These are phyloP conservation scores for Crocidura indochinensis DNA, from an alignment of 2,797 vertebrate genomes.

Conservation along the genomic window DNA sequence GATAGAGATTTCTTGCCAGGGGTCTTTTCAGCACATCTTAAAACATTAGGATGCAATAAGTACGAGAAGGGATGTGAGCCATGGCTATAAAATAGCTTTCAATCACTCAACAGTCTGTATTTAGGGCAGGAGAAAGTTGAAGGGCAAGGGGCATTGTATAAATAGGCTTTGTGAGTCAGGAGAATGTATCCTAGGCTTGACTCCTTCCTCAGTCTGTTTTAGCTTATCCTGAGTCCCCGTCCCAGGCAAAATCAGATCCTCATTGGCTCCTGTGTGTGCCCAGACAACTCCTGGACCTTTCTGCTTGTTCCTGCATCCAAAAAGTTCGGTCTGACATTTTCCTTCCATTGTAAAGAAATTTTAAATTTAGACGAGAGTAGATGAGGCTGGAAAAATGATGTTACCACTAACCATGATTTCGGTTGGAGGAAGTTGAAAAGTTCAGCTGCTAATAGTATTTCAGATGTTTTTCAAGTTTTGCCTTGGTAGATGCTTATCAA, in stretches of 20 bases:
- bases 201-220: background rate
- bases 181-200: background rate
- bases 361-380: too few relatives aligned
- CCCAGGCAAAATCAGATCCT: background rate
- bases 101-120: conserved; percentile 37
- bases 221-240: background rate
- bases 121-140: conserved; percentile 26
- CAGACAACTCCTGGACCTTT: too few relatives aligned
- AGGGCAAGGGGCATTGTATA: background rate
- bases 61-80: conserved; percentile 72
- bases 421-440: too few relatives aligned
- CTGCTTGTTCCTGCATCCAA: too few relatives aligned
- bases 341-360: too few relatives aligned
- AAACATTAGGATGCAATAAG: conserved; percentile 74
- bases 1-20: conserved; percentile 70
- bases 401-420: too few relatives aligned
- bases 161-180: conserved; percentile 45
- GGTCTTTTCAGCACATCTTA: conserved; percentile 75
- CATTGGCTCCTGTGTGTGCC: background rate
- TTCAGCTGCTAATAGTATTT: too few relatives aligned
- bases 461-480: too few relatives aligned
- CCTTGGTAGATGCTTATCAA: too few relatives aligned
- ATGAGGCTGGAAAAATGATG: too few relatives aligned
- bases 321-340: too few relatives aligned
- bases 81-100: conserved; percentile 56